Conservation (phyloP, 1,140 invertebrate species). For the Radopholus similis region DNA sequence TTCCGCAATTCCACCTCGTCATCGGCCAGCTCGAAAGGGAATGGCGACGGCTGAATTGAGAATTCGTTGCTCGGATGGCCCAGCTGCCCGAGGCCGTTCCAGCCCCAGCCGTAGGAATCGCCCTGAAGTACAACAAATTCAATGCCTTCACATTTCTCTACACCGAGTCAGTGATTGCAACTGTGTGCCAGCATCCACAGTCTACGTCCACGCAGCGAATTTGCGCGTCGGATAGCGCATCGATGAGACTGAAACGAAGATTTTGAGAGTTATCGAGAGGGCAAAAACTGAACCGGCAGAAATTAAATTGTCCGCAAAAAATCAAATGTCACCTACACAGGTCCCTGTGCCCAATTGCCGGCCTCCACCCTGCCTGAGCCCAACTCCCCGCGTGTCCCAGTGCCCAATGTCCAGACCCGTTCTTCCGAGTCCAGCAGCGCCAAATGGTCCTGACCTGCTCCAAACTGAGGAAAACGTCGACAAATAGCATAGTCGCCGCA, state of each 20-base stretch:
- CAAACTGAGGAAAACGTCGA: background rate
- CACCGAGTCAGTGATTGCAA: constrained; percentile 11
- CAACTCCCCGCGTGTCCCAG: constrained; percentile 12
- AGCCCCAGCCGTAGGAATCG: constrained; percentile 26
- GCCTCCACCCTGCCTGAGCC: constrained; percentile 6
- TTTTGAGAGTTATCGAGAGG: background rate
- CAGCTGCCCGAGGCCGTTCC: constrained; percentile 21
- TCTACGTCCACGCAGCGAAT: constrained; percentile 1
- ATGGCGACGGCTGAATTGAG: constrained; percentile 12
- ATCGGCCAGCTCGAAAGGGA: constrained; percentile 22
- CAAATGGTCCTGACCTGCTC: constrained; percentile 5
- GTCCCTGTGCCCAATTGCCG: constrained; percentile 7
- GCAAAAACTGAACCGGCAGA: background rate
- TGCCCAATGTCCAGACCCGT: background rate
- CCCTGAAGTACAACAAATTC: constrained; percentile 6
- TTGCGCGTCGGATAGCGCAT: background rate
- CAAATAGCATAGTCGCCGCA: background rate
- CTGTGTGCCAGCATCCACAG: background rate
- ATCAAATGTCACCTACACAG: background rate
- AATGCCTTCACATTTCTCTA: background rate
- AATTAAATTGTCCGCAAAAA: background rate
- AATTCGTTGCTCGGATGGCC: constrained; percentile 13
- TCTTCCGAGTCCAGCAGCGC: background rate
- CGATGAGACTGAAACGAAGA: background rate
- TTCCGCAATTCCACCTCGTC: constrained; percentile 1